A percentile compares a stretch with the other conserved stretches of the same genome.
These are phyloP conservation scores for Leptura quadrifasciata DNA, from an alignment of 2,888 invertebrate species.

Conservation along the genomic window DNA sequence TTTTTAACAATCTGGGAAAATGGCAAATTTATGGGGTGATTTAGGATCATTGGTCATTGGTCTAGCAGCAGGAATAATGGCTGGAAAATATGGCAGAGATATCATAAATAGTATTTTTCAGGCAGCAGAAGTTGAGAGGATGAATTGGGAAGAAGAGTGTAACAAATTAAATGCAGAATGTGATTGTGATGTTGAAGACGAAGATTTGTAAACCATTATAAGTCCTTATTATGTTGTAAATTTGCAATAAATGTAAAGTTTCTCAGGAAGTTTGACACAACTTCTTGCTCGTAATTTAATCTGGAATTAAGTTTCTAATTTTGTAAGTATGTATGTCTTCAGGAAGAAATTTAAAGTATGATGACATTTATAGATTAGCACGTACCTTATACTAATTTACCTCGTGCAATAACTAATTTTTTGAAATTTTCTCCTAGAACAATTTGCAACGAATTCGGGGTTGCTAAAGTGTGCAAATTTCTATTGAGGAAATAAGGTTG, in stretches of 20 bases:
- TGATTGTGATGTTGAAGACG: constrained; percentile 47
- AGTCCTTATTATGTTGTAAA: background rate
- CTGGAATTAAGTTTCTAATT: background rate
- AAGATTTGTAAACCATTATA: constrained; percentile 9
- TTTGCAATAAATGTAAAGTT: background rate
- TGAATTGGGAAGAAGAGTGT: constrained; percentile 53
- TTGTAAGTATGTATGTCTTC: background rate
- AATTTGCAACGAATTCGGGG: too few relatives aligned
- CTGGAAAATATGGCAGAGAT: constrained; percentile 56
- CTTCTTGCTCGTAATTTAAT: background rate
- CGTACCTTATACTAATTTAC: too few relatives aligned
- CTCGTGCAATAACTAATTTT: too few relatives aligned
- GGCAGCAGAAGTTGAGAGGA: constrained; percentile 44
- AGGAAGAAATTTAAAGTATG: background rate
- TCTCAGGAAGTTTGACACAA: background rate
- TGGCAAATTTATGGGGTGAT: constrained; percentile 60
- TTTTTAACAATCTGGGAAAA: constrained; percentile 28
- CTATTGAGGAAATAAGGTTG: too few relatives aligned
- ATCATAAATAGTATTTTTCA: constrained; percentile 42
- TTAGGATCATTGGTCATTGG: constrained; percentile 56
- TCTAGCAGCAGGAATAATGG: constrained; percentile 49
- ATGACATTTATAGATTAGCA: too few relatives aligned
- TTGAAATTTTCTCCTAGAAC: too few relatives aligned
- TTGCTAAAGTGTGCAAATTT: too few relatives aligned
- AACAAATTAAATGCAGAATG: constrained; percentile 35